These are phyloP conservation scores for Danaus plexippus DNA, from an alignment of 1,140 invertebrate species.

Conservation along the genomic window DNA sequence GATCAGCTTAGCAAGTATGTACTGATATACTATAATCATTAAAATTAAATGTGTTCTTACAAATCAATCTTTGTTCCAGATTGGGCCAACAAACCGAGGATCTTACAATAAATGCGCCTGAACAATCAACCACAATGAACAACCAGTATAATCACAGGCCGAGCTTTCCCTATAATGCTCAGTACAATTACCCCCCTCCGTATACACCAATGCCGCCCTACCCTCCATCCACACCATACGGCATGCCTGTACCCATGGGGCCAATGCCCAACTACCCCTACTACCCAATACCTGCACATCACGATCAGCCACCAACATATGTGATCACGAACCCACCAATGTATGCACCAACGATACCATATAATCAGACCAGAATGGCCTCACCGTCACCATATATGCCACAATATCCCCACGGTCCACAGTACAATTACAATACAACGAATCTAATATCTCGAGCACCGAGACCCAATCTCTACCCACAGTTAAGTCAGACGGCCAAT, in stretches of 20 bases:
- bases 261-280: constrained; percentile 38
- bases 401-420: constrained; percentile 20
- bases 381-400: constrained; percentile 38
- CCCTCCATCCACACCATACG: constrained; percentile 33
- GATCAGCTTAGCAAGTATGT: constrained; percentile 70
- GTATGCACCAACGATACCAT: constrained; percentile 39
- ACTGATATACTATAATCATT: background rate
- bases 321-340: constrained; percentile 32
- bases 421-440: constrained; percentile 56
- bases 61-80: constrained; percentile 36
- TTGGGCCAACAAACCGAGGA: constrained; percentile 60
- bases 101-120: constrained; percentile 32
- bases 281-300: constrained; percentile 24
- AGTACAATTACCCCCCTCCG: constrained; percentile 38
- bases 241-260: constrained; percentile 35
- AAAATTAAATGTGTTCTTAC: too few relatives aligned
- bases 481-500: constrained; percentile 39
- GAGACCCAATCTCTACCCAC: constrained; percentile 40
- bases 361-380: constrained; percentile 51
- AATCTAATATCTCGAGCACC: constrained; percentile 55
- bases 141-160: constrained; percentile 56
- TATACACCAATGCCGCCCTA: constrained; percentile 37
- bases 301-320: constrained; percentile 32
- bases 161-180: constrained; percentile 37
- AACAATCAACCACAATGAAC: constrained; percentile 48